Percentiles rank a stretch among this genome's conserved stretches.
These are phyloP conservation scores for Cassiopea xamachana DNA, from an alignment of 30 jellyfish, hydroid and myxozoan species.

Conservation along the genomic window DNA sequence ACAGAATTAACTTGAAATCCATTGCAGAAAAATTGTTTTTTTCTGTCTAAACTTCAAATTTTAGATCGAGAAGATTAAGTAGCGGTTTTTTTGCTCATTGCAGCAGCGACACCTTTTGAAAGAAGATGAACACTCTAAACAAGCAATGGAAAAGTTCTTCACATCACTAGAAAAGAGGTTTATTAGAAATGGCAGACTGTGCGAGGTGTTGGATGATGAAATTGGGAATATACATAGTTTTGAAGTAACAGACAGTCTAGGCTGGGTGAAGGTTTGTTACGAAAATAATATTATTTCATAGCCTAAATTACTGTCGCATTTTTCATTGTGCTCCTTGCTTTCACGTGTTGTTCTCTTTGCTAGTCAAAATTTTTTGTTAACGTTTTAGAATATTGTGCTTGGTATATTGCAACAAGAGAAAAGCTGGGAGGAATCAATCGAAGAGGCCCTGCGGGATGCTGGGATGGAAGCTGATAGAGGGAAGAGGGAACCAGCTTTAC, in stretches of 20 bases:
- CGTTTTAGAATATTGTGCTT: constrained; percentile 22
- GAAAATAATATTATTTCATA: not conserved
- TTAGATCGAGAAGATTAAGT: not conserved
- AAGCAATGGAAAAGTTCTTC: constrained; percentile 31
- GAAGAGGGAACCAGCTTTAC: constrained; percentile 59
- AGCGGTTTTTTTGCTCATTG: not conserved
- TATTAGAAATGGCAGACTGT: constrained; percentile 77
- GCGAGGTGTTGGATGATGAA: constrained; percentile 72
- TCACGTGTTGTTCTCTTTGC: not conserved
- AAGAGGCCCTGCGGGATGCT: constrained; percentile 80
- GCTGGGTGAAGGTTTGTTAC: constrained; percentile 82
- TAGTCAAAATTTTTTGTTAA: not conserved
- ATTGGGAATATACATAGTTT: constrained; percentile 36
- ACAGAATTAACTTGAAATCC: too few relatives aligned
- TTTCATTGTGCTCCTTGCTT: not conserved
- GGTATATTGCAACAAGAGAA: constrained; percentile 78
- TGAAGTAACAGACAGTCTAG: constrained; percentile 56
- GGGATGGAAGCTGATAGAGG: constrained; percentile 68
- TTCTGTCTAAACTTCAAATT: too few relatives aligned
- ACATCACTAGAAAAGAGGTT: constrained; percentile 77
- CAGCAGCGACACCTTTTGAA: constrained; percentile 35
- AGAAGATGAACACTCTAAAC: constrained; percentile 59
- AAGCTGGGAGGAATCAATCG: constrained; percentile 91
- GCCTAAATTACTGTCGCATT: not conserved
- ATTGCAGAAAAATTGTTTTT: too few relatives aligned